phyloP scores from a whole-genome alignment of 2,113 vertebrate species.

The Dromiciops gliroides region DNA sequence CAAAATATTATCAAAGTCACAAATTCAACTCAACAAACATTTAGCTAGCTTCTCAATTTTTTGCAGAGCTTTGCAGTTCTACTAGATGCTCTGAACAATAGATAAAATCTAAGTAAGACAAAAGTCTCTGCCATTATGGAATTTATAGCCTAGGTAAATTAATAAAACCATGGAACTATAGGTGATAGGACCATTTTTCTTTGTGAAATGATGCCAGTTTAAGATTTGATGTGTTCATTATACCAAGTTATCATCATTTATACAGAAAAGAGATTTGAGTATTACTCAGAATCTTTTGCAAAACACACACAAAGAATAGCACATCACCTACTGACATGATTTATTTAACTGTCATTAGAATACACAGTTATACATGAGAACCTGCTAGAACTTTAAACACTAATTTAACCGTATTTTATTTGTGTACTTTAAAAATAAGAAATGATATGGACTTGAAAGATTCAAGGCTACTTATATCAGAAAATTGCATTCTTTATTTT shows the following conservation, averaged over 20 bases:
- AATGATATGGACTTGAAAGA: not conserved
- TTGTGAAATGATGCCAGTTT: not conserved
- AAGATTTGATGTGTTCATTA: not conserved
- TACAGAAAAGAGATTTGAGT: not conserved
- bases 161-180: not conserved
- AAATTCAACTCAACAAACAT: not conserved
- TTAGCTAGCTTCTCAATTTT: not conserved
- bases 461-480: not conserved
- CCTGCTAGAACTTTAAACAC: not conserved
- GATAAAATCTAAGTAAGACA: not conserved
- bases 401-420: not conserved
- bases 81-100: not conserved
- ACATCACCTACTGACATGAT: not conserved
- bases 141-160: not conserved
- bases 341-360: not conserved
- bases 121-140: not conserved
- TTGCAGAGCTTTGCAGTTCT: not conserved
- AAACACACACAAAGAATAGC: not conserved
- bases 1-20: not conserved
- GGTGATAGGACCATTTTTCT: not conserved
- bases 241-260: not conserved
- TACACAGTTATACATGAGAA: not conserved
- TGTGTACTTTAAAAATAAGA: not conserved
- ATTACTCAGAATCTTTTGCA: slow-evolving; percentile 29
- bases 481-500: not conserved